Evolutionary conservation across 2,113 vertebrate species (phyloP).

Genomic region (Oreochromis spilurus): DNA sequence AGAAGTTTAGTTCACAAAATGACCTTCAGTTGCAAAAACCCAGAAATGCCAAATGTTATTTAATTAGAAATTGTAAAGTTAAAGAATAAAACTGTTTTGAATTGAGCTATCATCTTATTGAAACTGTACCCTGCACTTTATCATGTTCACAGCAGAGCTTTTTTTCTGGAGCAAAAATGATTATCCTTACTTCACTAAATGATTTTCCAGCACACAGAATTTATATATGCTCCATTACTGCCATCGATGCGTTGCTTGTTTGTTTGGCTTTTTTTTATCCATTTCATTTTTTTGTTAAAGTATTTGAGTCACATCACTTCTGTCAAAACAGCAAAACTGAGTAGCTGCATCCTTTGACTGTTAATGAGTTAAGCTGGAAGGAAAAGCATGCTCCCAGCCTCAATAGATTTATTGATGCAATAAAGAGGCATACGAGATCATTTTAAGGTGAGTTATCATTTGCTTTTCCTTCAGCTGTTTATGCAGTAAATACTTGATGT

Average conservation of each 20-base stretch:
- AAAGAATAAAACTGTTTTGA: neutral
- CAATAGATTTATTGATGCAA: constrained; percentile 13
- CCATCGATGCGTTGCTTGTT: neutral
- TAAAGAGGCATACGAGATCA: constrained; percentile 3
- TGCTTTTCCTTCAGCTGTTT: neutral
- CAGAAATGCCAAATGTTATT: neutral
- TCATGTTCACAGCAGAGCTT: neutral
- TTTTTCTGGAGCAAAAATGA: neutral
- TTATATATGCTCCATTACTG: neutral
- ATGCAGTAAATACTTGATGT: neutral
- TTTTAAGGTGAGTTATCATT: neutral
- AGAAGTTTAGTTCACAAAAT: neutral
- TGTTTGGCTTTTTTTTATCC: neutral
- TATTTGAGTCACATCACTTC: neutral
- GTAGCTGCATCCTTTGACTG: neutral
- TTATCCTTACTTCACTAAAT: neutral
- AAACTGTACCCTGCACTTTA: neutral
- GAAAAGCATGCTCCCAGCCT: neutral
- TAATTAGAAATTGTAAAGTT: neutral
- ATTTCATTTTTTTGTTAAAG: neutral
- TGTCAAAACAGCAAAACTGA: constrained; percentile 1
- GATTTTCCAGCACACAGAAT: neutral
- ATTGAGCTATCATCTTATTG: neutral
- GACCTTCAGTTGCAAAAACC: neutral
- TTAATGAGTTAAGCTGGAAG: constrained; percentile 2